A percentile compares a stretch with the other conserved stretches of the same genome.
phyloP scores from a whole-genome alignment of 2,888 invertebrate species.

The Rhyacophila evoluta region DNA sequence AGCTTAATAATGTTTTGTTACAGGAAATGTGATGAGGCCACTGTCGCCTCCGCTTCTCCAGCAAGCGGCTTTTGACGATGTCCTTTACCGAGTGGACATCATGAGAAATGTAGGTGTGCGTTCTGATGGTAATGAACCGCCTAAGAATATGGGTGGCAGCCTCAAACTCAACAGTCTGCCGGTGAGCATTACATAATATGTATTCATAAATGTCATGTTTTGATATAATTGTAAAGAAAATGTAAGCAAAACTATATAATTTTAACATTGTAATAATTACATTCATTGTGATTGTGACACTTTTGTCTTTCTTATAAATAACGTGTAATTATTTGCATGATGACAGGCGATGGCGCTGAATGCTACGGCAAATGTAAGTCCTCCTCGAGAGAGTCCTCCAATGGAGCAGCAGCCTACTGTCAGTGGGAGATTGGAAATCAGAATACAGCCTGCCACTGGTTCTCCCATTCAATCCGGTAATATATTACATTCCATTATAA shows the following conservation, averaged over 20 bases:
- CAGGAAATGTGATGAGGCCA: slow-evolving; percentile 69
- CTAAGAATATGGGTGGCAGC: slow-evolving; percentile 56
- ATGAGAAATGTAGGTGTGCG: slow-evolving; percentile 82
- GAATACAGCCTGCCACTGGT: slow-evolving; percentile 73
- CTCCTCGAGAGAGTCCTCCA: slow-evolving; percentile 59
- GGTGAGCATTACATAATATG: slow-evolving; percentile 59
- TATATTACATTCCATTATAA: too few relatives aligned
- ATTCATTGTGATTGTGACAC: too few relatives aligned
- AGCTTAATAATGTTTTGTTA: too few relatives aligned
- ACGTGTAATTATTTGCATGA: too few relatives aligned
- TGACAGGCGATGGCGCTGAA: slow-evolving; percentile 59
- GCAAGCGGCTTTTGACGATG: slow-evolving; percentile 88
- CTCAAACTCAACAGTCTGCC: slow-evolving; percentile 60
- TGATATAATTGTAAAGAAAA: too few relatives aligned
- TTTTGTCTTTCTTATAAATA: too few relatives aligned
- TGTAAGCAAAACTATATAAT: too few relatives aligned
- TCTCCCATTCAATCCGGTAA: slow-evolving; percentile 63
- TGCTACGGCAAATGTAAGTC: slow-evolving; percentile 48
- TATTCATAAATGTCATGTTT: too few relatives aligned
- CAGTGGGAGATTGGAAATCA: slow-evolving; percentile 85
- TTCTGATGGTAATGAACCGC: slow-evolving; percentile 60
- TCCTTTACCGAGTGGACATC: slow-evolving; percentile 84
- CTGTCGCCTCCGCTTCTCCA: slow-evolving; percentile 86
- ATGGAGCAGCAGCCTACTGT: slow-evolving; percentile 73
- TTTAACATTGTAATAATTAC: too few relatives aligned